These are phyloP conservation scores for Dipodomys stephensi DNA, from an alignment of 2,113 vertebrate genomes.

Conservation along the genomic window DNA sequence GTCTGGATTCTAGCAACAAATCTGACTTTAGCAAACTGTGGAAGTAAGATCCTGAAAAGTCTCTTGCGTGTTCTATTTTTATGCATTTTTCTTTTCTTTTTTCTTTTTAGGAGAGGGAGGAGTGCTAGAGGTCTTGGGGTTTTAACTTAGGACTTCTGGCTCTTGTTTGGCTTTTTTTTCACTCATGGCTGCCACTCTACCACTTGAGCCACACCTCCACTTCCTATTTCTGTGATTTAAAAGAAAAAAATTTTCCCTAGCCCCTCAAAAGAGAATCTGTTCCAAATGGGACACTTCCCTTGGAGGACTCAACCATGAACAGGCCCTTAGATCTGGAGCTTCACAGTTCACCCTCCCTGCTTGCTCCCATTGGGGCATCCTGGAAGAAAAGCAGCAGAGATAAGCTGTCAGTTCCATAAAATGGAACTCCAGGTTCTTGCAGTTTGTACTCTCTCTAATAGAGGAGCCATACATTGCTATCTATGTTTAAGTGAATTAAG, in stretches of 20 bases:
- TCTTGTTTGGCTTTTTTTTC: too few species aligned
- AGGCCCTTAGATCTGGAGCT: fast-evolving
- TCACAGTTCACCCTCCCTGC: fast-evolving
- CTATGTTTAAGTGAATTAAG: background rate
- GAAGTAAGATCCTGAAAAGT: background rate
- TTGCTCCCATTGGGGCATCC: background rate
- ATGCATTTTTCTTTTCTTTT: too few species aligned
- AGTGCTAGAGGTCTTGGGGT: too few species aligned
- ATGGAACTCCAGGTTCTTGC: background rate
- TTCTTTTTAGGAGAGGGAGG: too few species aligned
- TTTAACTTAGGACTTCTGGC: background rate
- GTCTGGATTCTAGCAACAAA: background rate
- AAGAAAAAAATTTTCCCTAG: background rate
- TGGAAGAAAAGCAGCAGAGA: background rate
- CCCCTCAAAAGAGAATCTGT: background rate
- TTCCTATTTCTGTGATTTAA: background rate
- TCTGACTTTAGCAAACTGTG: background rate
- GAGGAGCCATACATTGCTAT: fast-evolving
- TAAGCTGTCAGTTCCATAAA: background rate
- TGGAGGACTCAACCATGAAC: background rate
- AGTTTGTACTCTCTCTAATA: background rate
- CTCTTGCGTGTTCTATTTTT: background rate
- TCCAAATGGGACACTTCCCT: background rate
- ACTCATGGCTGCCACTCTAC: too few species aligned
- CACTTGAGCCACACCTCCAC: too few species aligned